phyloP scores from a whole-genome alignment of 2,797 vertebrate species.

The Eremophila alpestris region DNA sequence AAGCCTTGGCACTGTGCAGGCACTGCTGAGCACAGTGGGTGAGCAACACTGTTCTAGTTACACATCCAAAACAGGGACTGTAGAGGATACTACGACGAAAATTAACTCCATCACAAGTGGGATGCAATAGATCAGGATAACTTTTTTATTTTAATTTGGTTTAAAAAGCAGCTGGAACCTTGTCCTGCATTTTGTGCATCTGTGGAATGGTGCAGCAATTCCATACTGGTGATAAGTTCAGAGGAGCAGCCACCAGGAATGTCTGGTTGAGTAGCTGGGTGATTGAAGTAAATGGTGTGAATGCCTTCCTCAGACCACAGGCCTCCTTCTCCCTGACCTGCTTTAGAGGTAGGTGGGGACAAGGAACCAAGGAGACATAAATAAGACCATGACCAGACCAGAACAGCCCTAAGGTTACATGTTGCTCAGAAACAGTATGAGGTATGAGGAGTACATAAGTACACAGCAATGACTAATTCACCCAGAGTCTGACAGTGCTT shows the following conservation, averaged over 20 bases:
- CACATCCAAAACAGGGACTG: not conserved
- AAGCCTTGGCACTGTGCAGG: not conserved
- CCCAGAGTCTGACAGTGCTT: not conserved
- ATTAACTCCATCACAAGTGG: not conserved
- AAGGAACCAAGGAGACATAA: not conserved
- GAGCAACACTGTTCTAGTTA: fast-evolving
- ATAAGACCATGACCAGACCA: not conserved
- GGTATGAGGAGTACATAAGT: not conserved
- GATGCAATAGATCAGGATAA: not conserved
- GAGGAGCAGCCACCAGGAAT: not conserved
- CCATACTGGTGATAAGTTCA: not conserved
- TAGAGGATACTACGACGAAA: not conserved
- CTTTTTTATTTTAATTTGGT: not conserved
- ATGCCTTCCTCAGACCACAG: not conserved
- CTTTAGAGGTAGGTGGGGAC: not conserved
- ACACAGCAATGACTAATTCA: not conserved
- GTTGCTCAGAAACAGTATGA: not conserved
- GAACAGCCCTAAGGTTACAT: not conserved
- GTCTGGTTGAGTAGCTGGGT: not conserved
- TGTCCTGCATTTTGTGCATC: not conserved
- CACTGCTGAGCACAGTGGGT: not conserved
- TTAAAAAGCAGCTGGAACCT: not conserved
- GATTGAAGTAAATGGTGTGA: not conserved
- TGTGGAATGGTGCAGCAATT: not conserved
- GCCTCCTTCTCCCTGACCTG: not conserved